phyloP scores from a whole-genome alignment of 1,140 invertebrate species.

The Andricus grossulariae region DNA sequence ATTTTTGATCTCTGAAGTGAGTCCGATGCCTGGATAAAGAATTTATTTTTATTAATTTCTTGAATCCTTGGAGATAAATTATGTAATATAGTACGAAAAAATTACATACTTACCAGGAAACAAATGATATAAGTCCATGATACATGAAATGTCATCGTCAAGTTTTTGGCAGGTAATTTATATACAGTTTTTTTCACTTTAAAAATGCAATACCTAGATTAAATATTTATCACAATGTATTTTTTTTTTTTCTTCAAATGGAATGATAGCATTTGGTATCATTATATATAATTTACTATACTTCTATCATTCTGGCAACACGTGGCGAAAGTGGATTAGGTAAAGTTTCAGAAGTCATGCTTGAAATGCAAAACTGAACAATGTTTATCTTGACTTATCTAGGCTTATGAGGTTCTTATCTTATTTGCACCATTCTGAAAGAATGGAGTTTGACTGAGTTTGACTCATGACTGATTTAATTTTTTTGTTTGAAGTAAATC shows the following conservation, averaged over 20 bases:
- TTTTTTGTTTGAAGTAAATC: no score
- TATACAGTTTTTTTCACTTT: not conserved
- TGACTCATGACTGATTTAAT: no score
- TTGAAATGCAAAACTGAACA: not conserved
- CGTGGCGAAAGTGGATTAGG: not conserved
- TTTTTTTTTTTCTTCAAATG: not conserved
- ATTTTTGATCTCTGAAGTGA: no score
- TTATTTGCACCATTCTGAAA: no score
- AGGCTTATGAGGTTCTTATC: no score
- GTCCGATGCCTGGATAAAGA: no score
- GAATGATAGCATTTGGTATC: not conserved
- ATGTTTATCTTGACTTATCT: not conserved
- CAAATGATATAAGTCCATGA: not conserved
- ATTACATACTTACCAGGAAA: not conserved
- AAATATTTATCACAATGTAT: not conserved
- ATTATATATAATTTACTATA: no score
- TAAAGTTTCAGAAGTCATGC: slow-evolving; percentile 1
- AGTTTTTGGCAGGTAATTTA: not conserved
- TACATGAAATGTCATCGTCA: not conserved
- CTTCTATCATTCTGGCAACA: not conserved
- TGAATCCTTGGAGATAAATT: no score
- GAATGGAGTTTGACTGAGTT: no score
- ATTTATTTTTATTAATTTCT: no score
- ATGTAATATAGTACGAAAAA: no score
- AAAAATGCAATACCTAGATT: no score